A percentile compares a stretch with the other conserved stretches of the same genome.
These are phyloP conservation scores for Ispidina lecontei DNA, from an alignment of 2,797 vertebrate genomes.

Conservation along the genomic window DNA sequence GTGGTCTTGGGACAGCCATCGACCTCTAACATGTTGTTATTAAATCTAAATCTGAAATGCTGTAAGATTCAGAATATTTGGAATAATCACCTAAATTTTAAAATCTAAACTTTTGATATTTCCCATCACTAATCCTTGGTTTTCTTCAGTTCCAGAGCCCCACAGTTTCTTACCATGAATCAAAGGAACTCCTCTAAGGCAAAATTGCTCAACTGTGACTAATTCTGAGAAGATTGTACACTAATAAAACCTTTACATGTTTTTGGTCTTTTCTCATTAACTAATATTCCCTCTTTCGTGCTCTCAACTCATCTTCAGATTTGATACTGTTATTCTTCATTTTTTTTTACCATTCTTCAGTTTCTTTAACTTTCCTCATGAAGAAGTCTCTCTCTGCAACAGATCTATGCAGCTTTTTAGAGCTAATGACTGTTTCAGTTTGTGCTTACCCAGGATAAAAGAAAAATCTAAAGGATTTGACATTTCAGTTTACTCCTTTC, in stretches of 20 bases:
- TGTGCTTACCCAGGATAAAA: neutral
- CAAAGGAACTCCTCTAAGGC: constrained; percentile 34
- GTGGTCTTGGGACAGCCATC: neutral
- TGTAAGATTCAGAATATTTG: constrained; percentile 5
- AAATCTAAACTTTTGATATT: constrained; percentile 27
- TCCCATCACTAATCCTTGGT: constrained; percentile 13
- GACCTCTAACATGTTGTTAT: neutral
- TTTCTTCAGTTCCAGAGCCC: neutral
- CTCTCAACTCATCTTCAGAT: neutral
- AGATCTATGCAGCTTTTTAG: neutral
- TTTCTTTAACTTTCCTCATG: neutral
- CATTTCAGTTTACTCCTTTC: neutral
- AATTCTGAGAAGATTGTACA: constrained; percentile 13
- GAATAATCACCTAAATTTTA: neutral
- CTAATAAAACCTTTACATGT: neutral
- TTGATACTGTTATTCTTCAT: neutral
- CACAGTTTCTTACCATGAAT: constrained; percentile 21
- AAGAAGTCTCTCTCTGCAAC: neutral
- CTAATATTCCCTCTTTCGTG: neutral
- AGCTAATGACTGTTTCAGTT: neutral
- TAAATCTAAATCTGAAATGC: neutral
- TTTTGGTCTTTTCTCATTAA: neutral
- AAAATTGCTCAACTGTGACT: constrained; percentile 33
- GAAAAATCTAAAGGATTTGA: neutral
- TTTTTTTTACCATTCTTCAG: neutral